Percentiles rank a stretch among this genome's conserved stretches.
Conservation (phyloP, 2,113 vertebrate species). For the Brienomyrus brachyistius region DNA sequence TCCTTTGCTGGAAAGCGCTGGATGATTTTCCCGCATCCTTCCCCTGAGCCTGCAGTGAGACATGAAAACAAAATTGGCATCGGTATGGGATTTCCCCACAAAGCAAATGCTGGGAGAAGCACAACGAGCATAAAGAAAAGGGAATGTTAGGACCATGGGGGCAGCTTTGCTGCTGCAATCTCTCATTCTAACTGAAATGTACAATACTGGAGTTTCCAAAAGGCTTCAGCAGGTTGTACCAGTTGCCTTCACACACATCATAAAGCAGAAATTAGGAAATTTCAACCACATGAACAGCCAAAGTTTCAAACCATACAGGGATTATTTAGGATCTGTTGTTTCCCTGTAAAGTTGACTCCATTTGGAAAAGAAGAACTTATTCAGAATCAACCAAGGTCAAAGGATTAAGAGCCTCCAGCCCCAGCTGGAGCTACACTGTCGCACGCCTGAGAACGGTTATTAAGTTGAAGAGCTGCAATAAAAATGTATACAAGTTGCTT, state of each 20-base stretch:
- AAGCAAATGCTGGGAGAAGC: neutral
- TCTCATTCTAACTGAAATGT: neutral
- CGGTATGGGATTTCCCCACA: neutral
- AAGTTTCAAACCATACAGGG: neutral
- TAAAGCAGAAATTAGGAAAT: neutral
- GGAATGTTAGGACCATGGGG: neutral
- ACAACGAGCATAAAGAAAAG: neutral
- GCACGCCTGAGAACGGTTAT: neutral
- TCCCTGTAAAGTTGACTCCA: neutral
- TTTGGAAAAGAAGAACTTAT: neutral
- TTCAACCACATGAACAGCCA: neutral
- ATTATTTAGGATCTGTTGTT: neutral
- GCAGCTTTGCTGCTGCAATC: neutral
- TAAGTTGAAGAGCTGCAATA: neutral
- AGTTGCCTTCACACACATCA: neutral
- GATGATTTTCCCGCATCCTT: conserved; percentile 94
- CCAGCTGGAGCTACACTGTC: neutral
- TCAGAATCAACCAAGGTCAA: neutral
- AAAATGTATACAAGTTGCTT: neutral
- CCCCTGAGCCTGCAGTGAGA: conserved; percentile 71
- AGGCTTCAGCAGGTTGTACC: too few relatives aligned
- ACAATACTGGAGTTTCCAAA: neutral
- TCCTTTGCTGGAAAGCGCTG: conserved; percentile 94
- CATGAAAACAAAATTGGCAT: conserved; percentile 11
- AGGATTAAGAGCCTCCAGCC: neutral